Evolutionary conservation across 2,113 vertebrate species (phyloP).

Genomic region (Bufo bufo): DNA sequence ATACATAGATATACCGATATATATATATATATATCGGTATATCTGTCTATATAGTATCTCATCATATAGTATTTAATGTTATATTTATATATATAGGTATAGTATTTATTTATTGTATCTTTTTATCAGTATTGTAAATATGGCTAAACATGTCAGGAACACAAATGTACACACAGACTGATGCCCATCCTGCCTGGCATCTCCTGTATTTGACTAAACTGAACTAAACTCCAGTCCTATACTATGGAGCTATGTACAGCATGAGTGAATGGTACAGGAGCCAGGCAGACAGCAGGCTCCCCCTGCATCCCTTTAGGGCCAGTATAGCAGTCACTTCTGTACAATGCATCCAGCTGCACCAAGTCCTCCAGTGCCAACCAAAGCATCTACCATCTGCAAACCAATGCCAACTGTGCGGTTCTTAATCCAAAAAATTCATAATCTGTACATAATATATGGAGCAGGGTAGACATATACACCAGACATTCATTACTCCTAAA

Average conservation of each 20-base stretch:
- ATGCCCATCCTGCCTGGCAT: background rate
- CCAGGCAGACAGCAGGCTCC: constrained; percentile 6
- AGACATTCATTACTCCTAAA: too few species aligned
- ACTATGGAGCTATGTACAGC: background rate
- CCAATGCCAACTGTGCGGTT: background rate
- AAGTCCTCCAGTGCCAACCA: background rate
- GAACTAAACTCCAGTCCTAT: background rate
- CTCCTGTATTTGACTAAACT: background rate
- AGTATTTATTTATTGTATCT: background rate
- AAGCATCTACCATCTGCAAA: background rate
- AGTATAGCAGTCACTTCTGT: background rate
- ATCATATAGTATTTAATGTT: too few species aligned
- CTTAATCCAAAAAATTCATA: background rate
- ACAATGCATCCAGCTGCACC: background rate
- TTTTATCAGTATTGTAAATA: background rate
- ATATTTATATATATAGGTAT: too few species aligned
- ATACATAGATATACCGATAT: too few species aligned
- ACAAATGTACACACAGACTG: background rate
- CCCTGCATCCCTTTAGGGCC: constrained; percentile 57
- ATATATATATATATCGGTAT: too few species aligned
- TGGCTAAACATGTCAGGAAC: too few species aligned
- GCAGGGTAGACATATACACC: too few species aligned
- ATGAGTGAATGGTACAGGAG: background rate
- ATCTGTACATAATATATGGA: background rate
- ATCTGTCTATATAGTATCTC: too few species aligned